phyloP scores from a whole-genome alignment of 2,113 vertebrate genomes.

The Protomyctophum bolini region DNA sequence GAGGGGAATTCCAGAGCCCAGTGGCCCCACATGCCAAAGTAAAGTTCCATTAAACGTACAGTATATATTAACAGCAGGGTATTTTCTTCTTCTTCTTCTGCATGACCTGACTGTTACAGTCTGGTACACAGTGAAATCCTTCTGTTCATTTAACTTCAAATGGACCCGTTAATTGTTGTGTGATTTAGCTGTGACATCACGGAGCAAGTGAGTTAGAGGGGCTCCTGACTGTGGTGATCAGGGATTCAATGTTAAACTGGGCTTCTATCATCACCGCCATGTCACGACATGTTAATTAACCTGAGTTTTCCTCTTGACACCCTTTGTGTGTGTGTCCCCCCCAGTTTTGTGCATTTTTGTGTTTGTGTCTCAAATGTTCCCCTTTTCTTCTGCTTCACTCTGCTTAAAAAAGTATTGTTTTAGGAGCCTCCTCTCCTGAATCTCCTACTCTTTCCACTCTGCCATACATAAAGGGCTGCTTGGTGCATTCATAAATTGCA shows the following conservation, averaged over 20 bases:
- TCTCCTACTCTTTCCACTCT: constrained; percentile 17
- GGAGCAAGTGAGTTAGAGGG: too few species aligned
- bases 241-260: background rate
- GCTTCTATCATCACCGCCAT: background rate
- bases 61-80: too few species aligned
- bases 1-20: background rate
- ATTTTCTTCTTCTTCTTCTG: too few species aligned
- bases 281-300: too few species aligned
- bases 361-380: background rate
- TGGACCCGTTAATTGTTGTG: too few species aligned
- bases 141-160: too few species aligned
- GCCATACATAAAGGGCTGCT: constrained; percentile 30
- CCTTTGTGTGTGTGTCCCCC: background rate
- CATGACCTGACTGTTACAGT: too few species aligned
- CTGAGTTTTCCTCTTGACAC: background rate
- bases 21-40: background rate
- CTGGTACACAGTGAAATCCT: too few species aligned
- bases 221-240: too few species aligned
- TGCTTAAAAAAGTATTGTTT: background rate
- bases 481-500: constrained; percentile 57
- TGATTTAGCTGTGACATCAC: too few species aligned
- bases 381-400: background rate
- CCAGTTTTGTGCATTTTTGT: background rate
- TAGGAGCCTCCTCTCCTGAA: constrained; percentile 16
- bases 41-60: background rate